Percentiles rank a stretch among this genome's conserved stretches.
Conservation (phyloP, 2,797 vertebrate genomes). For the Rousettus madagascariensis region DNA sequence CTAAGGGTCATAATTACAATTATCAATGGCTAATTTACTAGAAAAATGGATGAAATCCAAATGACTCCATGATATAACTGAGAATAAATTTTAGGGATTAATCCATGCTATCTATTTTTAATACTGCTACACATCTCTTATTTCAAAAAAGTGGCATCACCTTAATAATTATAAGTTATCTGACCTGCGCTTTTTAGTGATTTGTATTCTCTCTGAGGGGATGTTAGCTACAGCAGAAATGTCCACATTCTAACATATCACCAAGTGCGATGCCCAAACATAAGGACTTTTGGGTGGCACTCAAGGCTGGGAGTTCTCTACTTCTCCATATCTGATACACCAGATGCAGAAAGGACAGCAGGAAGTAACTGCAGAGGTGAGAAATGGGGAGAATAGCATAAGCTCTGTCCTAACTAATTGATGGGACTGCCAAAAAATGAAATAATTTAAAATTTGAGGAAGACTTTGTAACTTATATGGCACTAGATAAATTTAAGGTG, state of each 20-base stretch:
- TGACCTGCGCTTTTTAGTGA: not conserved
- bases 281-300: not conserved
- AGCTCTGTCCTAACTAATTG: slow-evolving; percentile 21
- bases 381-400: not conserved
- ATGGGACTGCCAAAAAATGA: slow-evolving; percentile 17
- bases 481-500: slow-evolving; percentile 9
- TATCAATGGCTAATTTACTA: slow-evolving; percentile 55
- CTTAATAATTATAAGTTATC: slow-evolving; percentile 20
- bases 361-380: not conserved
- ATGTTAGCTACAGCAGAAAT: not conserved
- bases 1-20: slow-evolving; percentile 54
- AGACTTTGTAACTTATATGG: slow-evolving; percentile 5
- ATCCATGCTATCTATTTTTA: slow-evolving; percentile 31
- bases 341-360: not conserved
- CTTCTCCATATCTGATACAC: not conserved
- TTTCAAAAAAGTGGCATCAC: not conserved
- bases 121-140: not conserved
- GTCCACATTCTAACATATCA: not conserved
- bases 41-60: slow-evolving; percentile 46
- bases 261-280: not conserved
- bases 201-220: not conserved
- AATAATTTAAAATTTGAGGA: slow-evolving; percentile 19
- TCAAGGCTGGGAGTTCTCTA: not conserved
- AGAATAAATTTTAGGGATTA: slow-evolving; percentile 61
- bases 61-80: slow-evolving; percentile 40